phyloP scores from a whole-genome alignment of 1,140 invertebrate species.

The Carposina sasakii region DNA sequence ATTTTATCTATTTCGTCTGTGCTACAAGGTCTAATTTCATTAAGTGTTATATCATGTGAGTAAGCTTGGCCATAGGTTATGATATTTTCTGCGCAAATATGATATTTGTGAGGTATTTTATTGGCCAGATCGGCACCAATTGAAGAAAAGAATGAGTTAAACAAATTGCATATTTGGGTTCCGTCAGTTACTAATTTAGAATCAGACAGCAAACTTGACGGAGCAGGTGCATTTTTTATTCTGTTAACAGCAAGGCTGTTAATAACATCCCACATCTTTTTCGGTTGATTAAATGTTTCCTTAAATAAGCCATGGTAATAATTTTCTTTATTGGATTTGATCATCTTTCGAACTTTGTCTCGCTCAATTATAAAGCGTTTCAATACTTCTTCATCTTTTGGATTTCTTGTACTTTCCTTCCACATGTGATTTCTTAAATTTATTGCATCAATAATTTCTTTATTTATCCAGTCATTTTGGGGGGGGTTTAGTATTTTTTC shows the following conservation, averaged over 20 bases:
- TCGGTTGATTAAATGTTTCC: no score
- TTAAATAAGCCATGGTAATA: no score
- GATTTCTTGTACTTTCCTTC: neutral
- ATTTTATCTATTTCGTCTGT: conserved; percentile 18
- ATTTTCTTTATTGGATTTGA: neutral
- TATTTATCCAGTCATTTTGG: conserved; percentile 20
- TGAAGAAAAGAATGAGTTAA: conserved; percentile 19
- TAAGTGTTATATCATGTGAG: neutral
- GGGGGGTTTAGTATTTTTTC: conserved; percentile 16
- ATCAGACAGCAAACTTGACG: conserved; percentile 11
- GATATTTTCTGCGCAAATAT: neutral
- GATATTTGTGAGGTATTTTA: neutral
- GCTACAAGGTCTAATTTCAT: conserved; percentile 10
- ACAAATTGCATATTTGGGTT: conserved; percentile 14
- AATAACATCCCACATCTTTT: conserved; percentile 12
- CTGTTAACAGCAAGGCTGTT: conserved; percentile 10
- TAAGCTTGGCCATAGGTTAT: neutral
- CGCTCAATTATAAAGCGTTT: neutral
- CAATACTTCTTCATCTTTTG: neutral
- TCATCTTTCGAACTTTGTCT: neutral
- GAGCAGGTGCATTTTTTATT: neutral
- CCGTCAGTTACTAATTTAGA: conserved; percentile 5
- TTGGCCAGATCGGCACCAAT: conserved; percentile 14
- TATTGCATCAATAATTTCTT: conserved; percentile 16
- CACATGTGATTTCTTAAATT: conserved; percentile 12